These are phyloP conservation scores for Macrocentrus cingulum DNA, from an alignment of 1,140 invertebrate species.

Conservation along the genomic window DNA sequence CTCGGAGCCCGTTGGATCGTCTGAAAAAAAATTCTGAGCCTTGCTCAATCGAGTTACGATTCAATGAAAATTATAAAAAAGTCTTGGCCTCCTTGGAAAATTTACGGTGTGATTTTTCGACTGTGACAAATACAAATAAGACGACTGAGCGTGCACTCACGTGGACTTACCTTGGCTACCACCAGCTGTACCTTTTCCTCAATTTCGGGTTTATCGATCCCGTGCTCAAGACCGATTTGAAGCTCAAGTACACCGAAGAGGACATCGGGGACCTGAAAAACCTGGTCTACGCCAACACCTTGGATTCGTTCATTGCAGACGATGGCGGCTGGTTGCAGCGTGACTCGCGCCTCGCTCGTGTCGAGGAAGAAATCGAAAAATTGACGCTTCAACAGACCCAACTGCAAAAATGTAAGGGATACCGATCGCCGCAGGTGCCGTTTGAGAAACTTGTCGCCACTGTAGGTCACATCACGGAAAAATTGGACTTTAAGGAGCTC, in stretches of 20 bases:
- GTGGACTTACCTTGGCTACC: slow-evolving; percentile 53
- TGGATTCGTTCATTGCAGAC: slow-evolving; percentile 40
- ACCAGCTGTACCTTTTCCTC: slow-evolving; percentile 53
- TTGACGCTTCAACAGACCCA: too few relatives aligned
- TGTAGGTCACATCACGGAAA: too few relatives aligned
- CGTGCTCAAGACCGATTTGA: slow-evolving; percentile 70
- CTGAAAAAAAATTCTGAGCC: too few relatives aligned
- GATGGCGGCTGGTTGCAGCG: slow-evolving; percentile 26
- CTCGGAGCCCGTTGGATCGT: too few relatives aligned
- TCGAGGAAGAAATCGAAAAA: slow-evolving; percentile 25
- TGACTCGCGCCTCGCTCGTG: neutral
- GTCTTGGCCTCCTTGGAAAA: too few relatives aligned
- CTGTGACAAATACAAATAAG: too few relatives aligned
- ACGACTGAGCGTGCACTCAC: slow-evolving; percentile 33
- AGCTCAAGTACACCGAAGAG: slow-evolving; percentile 67
- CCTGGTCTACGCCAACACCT: slow-evolving; percentile 35
- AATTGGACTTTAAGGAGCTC: too few relatives aligned
- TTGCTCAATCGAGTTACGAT: too few relatives aligned
- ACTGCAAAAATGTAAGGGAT: slow-evolving; percentile 51
- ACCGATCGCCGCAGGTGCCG: slow-evolving; percentile 60
- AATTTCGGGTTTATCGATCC: slow-evolving; percentile 68
- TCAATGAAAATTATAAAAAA: too few relatives aligned
- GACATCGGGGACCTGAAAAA: slow-evolving; percentile 58
- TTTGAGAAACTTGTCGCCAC: too few relatives aligned
- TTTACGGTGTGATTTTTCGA: too few relatives aligned